phyloP scores from a whole-genome alignment of 2,113 vertebrate genomes.

The Urocynchramus pylzowi region DNA sequence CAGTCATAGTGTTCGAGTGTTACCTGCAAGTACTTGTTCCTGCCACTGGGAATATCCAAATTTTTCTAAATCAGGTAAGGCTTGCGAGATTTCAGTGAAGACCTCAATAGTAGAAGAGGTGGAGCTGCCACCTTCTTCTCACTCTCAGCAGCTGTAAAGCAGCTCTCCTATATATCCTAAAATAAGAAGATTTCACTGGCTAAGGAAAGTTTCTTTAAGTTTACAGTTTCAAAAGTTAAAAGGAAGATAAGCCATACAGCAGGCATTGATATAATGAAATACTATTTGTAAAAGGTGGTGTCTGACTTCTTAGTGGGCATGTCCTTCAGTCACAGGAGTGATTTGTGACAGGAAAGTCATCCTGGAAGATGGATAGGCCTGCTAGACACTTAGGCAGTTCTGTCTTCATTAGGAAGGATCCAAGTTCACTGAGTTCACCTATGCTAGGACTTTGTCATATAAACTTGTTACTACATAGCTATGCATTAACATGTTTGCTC shows the following conservation, averaged over 20 bases:
- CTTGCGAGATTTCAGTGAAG: background rate
- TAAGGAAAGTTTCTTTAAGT: background rate
- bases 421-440: background rate
- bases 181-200: background rate
- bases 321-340: background rate
- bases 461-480: background rate
- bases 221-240: background rate
- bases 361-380: background rate
- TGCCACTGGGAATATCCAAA: background rate
- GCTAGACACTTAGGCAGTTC: background rate
- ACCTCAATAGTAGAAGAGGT: background rate
- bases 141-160: background rate
- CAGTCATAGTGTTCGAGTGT: background rate
- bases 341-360: background rate
- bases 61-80: background rate
- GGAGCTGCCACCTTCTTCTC: background rate
- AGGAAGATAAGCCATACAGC: background rate
- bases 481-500: fast-evolving
- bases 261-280: background rate
- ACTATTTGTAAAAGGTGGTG: background rate
- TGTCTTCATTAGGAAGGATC: background rate
- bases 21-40: background rate
- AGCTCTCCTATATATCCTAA: background rate
- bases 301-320: background rate
- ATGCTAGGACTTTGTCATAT: fast-evolving